phyloP scores from a whole-genome alignment of 1,140 invertebrate species.

The Hermetia illucens region DNA sequence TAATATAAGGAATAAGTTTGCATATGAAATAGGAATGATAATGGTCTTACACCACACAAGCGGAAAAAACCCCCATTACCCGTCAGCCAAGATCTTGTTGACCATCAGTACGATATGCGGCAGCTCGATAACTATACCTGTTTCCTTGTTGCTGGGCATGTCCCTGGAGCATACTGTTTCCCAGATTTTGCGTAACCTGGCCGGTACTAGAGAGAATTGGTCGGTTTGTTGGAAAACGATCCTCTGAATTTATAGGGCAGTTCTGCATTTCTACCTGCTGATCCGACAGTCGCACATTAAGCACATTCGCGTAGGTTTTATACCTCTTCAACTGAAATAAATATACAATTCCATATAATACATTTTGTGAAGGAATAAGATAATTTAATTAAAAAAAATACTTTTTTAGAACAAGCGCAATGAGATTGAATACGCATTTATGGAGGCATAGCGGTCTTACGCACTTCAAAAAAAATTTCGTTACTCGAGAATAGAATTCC shows the following conservation, averaged over 20 bases:
- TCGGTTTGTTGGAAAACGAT: slow-evolving; percentile 32
- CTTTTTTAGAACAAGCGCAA: too few relatives aligned
- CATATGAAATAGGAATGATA: too few relatives aligned
- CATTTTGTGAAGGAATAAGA: too few relatives aligned
- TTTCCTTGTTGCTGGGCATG: slow-evolving; percentile 35
- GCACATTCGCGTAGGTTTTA: slow-evolving; percentile 68
- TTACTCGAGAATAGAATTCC: too few relatives aligned
- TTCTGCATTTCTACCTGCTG: slow-evolving; percentile 53
- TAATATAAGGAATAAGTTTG: too few relatives aligned
- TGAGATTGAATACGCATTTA: too few relatives aligned
- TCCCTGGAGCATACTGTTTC: slow-evolving; percentile 7
- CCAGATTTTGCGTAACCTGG: slow-evolving; percentile 6
- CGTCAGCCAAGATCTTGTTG: slow-evolving; percentile 59
- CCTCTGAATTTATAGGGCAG: slow-evolving; percentile 13
- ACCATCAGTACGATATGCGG: slow-evolving; percentile 49
- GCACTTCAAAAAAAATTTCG: too few relatives aligned
- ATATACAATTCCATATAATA: too few relatives aligned
- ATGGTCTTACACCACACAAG: slow-evolving; percentile 50
- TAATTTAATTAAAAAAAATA: too few relatives aligned
- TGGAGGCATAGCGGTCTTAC: too few relatives aligned
- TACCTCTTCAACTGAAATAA: slow-evolving; percentile 69
- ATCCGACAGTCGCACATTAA: slow-evolving; percentile 65
- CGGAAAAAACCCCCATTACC: slow-evolving; percentile 60
- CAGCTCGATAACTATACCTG: slow-evolving; percentile 72
- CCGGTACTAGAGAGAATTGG: neutral